Percentiles rank a stretch among this genome's conserved stretches.
phyloP scores from a whole-genome alignment of 2,113 vertebrate species.

The Taurulus bubalis region DNA sequence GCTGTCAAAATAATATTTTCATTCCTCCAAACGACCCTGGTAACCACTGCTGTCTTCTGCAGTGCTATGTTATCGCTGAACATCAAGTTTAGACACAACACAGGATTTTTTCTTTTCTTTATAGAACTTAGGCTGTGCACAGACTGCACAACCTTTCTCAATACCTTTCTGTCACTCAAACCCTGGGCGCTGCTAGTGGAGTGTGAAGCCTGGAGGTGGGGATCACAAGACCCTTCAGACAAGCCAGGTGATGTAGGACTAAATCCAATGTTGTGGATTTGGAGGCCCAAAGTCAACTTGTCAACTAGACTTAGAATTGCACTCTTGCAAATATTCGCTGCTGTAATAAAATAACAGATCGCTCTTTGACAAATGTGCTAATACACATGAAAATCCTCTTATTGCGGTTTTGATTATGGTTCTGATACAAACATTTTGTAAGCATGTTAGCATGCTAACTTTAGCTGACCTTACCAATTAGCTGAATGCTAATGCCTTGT shows the following conservation, averaged over 20 bases:
- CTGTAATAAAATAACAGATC: conserved; percentile 3
- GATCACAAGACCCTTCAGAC: conserved; percentile 13
- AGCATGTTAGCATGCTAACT: background rate
- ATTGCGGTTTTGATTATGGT: background rate
- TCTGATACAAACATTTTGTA: background rate
- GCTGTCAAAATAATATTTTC: conserved; percentile 64
- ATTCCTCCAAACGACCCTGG: conserved; percentile 23
- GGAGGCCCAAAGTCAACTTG: background rate
- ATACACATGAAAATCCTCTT: conserved; percentile 15
- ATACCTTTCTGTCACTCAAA: conserved; percentile 31
- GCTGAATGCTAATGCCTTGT: background rate
- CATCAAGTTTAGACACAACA: conserved; percentile 31
- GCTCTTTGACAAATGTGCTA: background rate
- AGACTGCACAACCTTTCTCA: background rate
- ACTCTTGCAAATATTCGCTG: no score
- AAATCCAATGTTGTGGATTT: conserved; percentile 6
- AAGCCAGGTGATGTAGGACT: conserved; percentile 6
- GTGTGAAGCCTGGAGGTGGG: conserved; percentile 6
- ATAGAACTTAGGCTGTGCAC: background rate
- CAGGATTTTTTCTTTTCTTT: background rate
- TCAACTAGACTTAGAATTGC: conserved; percentile 17
- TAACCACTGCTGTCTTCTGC: conserved; percentile 46
- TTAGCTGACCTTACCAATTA: background rate
- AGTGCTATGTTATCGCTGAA: conserved; percentile 11
- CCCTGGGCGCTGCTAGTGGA: conserved; percentile 16